Base-by-base conservation (phyloP, 2,113 vertebrate species). In the Cololabis saira region DNA sequence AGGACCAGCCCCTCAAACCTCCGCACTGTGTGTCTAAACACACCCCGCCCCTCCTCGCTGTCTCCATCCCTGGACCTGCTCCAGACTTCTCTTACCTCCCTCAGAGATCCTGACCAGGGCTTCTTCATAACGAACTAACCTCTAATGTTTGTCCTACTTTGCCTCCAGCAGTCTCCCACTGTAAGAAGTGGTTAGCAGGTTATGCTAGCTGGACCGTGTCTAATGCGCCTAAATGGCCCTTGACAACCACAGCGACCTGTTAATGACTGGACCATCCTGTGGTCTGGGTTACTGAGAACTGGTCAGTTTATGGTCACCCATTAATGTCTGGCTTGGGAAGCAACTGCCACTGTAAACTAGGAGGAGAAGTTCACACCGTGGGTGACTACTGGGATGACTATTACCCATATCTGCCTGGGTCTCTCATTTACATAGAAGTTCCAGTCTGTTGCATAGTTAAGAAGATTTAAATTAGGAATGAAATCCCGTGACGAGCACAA, bases 161-260 rank as follows among this genome's bases (percentile, higher is more conserved):
- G 68, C 77, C 77, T 74, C 61, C 69, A 81, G 84, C 77, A 74
- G 64, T 56, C 64, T 70, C 75, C 67, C 75, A 72, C 71, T 65
- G 61, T 57, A 71, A 71, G 82, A 66, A 74, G 81, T 44, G 82
- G 83, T 78, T 73, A 76, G 65, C 81, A 80, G 83, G 78, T 81
- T 79, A 57, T 77, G 83, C 65, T 78, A 69, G 67, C 71, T 24
- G 45, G 79, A 72, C 82, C 71, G 1, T 84, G 85, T 76, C 78
- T 84, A 76, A 87, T 85, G 62, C 67, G 66, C 69, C 74, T 63
- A 80, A 78, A 83, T 78, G 81, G 51, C 47, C 76, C 76, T 61
- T 75, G 76, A 80, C 80, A 55, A 74, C 84, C 82, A 74, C 84
- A 85, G 60, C 27, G 76, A 87, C 83, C 74, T 78, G 78, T 70